A percentile compares a stretch with the other conserved stretches of the same genome.
These are phyloP conservation scores for Chrysogorgia sp. DNA, from an alignment of 92 coral and sea anemone species.

Conservation along the genomic window DNA sequence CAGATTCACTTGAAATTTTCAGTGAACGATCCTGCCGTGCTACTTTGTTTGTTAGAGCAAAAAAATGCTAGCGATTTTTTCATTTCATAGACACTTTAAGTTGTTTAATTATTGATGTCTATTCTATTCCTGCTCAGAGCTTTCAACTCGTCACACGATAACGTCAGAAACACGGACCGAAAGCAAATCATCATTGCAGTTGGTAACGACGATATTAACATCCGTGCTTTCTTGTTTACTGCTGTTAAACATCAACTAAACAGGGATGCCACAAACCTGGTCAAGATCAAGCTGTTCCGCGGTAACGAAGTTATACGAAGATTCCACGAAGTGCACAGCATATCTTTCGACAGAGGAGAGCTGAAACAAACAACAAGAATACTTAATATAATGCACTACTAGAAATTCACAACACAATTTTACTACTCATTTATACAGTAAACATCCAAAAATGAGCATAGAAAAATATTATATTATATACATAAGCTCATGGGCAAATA, in stretches of 20 bases:
- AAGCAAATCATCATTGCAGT: conserved; percentile 29
- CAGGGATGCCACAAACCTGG: conserved; percentile 54
- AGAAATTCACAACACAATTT: neutral
- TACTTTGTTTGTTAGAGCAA: no score
- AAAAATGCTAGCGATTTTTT: no score
- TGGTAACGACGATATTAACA: neutral
- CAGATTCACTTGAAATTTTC: no score
- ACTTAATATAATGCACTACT: neutral
- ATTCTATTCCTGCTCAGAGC: conserved; percentile 18
- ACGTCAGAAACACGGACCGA: conserved; percentile 39
- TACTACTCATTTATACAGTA: no score
- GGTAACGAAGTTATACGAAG: conserved; percentile 82
- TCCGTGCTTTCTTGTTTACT: neutral
- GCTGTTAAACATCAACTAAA: neutral
- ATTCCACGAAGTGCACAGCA: conserved; percentile 88
- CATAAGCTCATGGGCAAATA: no score
- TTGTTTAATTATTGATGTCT: no score
- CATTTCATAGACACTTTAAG: no score
- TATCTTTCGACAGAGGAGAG: conserved; percentile 88
- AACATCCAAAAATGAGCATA: no score
- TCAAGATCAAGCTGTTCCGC: conserved; percentile 88
- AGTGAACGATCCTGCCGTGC: no score
- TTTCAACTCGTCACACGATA: conserved; percentile 19
- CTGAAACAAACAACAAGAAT: conserved; percentile 49
- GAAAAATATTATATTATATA: no score